These are phyloP conservation scores for Petrocephalus sullivani DNA, from an alignment of 2,797 vertebrate species.

Conservation along the genomic window DNA sequence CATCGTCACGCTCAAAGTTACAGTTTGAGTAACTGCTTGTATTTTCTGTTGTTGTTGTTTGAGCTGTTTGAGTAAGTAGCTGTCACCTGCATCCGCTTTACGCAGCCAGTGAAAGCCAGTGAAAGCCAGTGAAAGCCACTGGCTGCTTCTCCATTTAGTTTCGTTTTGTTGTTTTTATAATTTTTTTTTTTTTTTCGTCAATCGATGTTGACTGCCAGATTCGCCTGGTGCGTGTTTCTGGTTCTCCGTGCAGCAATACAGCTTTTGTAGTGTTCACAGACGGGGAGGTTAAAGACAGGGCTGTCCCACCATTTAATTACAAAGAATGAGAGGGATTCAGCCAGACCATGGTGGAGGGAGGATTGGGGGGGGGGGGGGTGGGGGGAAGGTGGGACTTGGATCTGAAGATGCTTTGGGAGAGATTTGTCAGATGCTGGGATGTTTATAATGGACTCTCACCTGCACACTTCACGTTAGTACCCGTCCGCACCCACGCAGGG, in stretches of 20 bases:
- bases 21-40: background rate
- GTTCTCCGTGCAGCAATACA: background rate
- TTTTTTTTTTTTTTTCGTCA: background rate
- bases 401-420: background rate
- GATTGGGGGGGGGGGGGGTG: background rate
- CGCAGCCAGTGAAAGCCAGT: background rate
- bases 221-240: background rate
- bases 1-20: background rate
- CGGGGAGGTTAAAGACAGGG: background rate
- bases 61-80: background rate
- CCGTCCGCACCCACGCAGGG: background rate
- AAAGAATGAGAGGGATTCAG: background rate
- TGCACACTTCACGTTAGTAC: background rate
- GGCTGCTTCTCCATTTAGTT: background rate
- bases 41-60: slow-evolving; percentile 4
- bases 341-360: background rate
- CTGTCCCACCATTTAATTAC: background rate
- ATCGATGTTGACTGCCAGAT: background rate
- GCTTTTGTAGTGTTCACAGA: background rate
- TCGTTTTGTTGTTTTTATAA: background rate
- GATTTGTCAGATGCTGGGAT: background rate
- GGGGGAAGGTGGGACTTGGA: background rate
- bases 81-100: background rate
- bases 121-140: background rate
- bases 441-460: background rate